A percentile compares a stretch with the other conserved stretches of the same genome.
Conservation (phyloP, 2,113 vertebrate genomes). For the Poeciliopsis prolifica region DNA sequence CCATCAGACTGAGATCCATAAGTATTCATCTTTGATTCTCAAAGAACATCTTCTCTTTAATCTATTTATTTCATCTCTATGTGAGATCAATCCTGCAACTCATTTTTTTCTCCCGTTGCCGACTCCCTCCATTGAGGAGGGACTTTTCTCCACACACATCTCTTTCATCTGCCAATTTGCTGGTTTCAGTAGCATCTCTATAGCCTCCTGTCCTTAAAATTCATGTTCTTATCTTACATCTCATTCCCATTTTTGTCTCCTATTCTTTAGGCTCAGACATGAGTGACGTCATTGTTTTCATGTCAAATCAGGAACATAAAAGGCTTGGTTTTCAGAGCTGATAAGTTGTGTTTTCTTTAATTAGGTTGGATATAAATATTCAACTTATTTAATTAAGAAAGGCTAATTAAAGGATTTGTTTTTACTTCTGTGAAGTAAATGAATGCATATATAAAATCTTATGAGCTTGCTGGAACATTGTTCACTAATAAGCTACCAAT, state of each 20-base stretch:
- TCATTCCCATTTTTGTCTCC: neutral
- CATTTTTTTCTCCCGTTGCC: conserved; percentile 22
- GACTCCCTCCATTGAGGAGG: conserved; percentile 14
- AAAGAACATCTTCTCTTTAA: conserved; percentile 36
- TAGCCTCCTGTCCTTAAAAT: conserved; percentile 12
- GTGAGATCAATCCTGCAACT: conserved; percentile 52
- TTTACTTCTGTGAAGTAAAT: neutral
- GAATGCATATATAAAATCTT: neutral
- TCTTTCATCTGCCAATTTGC: conserved; percentile 48
- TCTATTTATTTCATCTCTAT: conserved; percentile 50
- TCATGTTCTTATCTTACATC: conserved; percentile 29
- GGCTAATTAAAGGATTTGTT: neutral
- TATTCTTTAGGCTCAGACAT: neutral
- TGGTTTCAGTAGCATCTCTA: conserved; percentile 32
- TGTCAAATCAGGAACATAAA: neutral
- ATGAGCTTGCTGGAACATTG: neutral
- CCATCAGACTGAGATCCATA: conserved; percentile 36
- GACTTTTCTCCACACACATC: conserved; percentile 10
- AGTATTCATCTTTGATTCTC: conserved; percentile 38
- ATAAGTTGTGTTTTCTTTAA: neutral
- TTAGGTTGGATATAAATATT: neutral
- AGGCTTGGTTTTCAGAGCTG: neutral
- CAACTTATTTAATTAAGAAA: neutral
- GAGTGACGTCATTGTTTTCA: neutral
- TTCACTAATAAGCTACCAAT: neutral